A percentile compares a stretch with the other conserved stretches of the same genome.
phyloP scores from a whole-genome alignment of 2,888 invertebrate species.

The Uropetala carovei region DNA sequence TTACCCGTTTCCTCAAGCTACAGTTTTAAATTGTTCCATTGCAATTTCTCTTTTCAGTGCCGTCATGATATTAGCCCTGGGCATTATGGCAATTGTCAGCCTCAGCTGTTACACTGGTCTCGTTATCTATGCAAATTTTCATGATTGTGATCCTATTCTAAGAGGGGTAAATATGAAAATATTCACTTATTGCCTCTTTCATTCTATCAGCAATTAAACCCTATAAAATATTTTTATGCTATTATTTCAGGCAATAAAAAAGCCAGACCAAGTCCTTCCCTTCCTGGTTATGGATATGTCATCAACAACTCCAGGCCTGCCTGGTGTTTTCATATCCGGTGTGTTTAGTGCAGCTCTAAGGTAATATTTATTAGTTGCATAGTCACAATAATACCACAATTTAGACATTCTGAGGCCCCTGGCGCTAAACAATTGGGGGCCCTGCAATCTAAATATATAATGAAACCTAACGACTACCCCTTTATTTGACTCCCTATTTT shows the following conservation, averaged over 20 bases:
- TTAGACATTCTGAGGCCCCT: no score
- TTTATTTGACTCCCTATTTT: neutral
- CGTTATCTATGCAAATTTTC: conserved; percentile 90
- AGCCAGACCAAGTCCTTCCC: conserved; percentile 86
- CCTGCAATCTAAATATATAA: no score
- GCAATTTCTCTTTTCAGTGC: conserved; percentile 78
- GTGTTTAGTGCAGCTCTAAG: conserved; percentile 92
- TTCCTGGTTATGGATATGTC: conserved; percentile 90
- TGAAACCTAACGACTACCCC: no score
- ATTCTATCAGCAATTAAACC: neutral
- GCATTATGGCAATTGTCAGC: conserved; percentile 85
- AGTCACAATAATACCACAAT: neutral
- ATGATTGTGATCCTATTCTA: conserved; percentile 87
- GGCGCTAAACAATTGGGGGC: no score
- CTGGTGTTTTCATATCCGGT: conserved; percentile 90
- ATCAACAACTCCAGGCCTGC: conserved; percentile 84
- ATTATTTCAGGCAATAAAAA: conserved; percentile 77
- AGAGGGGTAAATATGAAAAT: conserved; percentile 17
- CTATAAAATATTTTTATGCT: neutral
- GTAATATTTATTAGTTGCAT: conserved; percentile 73
- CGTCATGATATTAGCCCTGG: conserved; percentile 85
- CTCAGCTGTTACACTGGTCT: conserved; percentile 91
- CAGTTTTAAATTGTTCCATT: neutral
- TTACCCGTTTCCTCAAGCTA: neutral
- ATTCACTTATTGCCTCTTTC: neutral